Base-by-base conservation (phyloP, 1,140 invertebrate species). In the Rhopalosiphum maidis region DNA sequence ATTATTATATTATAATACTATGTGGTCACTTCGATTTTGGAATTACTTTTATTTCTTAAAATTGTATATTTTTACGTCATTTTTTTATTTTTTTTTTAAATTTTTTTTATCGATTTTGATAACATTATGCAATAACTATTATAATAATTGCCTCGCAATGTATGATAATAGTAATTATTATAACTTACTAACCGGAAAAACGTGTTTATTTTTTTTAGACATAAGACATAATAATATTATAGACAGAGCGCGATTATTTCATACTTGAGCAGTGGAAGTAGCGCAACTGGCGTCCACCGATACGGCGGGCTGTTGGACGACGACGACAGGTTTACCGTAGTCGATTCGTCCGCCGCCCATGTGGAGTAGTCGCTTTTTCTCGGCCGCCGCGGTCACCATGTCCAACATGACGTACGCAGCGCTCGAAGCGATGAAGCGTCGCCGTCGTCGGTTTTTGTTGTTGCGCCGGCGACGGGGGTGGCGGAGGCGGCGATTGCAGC, bases 361-460 rank as follows among this genome's bases (percentile, higher is more conserved):
- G 88, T 54, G n/a, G 35, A 90, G 51, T 1, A 90, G 35, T 3
- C 51, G 88, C 9, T 90, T 90, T 55, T 90, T 37, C 48, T 37
- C 48, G 30, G 87, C 48, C 30, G 48, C 41, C 5, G 91, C 41
- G 46, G 21, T 92, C 41, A 92, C 82, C 91, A 85, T 92, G 35
- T 92, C 91, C 23, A 92, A 18, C 91, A 92, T 51, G 91, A 92
- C 91, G 77, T 92, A 92, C 23, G 91, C 77, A 22, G 91, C 9
- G 23, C 9, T 41, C 9, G 91, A 35, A 2, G 77, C 22, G 23
- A 41, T n/a, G 37, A 9, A 35, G 41, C 22, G 60, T 48, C 25
- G 46, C 23, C 41, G 60, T 7, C 18, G n/a, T 18, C 0, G n/a
- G 37, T 23, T 41, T 9, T 51, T n/a, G 55, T 5, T 91, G 54